A percentile compares a stretch with the other conserved stretches of the same genome.
Conservation (phyloP, 2,888 invertebrate species). For the Peribatodes rhomboidaria region DNA sequence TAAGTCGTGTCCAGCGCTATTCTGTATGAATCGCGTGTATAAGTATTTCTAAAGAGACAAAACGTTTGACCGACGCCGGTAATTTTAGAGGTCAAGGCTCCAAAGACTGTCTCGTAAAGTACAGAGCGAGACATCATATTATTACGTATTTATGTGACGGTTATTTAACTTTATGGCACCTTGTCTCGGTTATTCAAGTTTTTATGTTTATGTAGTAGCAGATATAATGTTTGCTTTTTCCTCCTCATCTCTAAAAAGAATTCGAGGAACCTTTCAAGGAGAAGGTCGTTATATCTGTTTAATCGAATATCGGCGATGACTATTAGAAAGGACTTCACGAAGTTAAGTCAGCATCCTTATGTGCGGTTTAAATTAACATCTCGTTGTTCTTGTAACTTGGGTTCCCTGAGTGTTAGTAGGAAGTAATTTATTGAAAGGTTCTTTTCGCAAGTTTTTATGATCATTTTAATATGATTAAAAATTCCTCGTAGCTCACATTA, state of each 20-base stretch:
- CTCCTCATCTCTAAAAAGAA: constrained; percentile 43
- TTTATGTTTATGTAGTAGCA: constrained; percentile 35
- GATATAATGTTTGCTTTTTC: constrained; percentile 46
- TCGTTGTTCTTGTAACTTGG: constrained; percentile 25
- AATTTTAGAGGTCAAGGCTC: constrained; percentile 66
- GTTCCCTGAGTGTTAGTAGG: constrained; percentile 23
- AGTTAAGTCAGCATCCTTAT: constrained; percentile 39
- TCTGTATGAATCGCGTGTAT: constrained; percentile 8
- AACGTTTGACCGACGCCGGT: constrained; percentile 47
- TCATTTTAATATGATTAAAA: constrained; percentile 14
- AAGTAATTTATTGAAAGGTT: constrained; percentile 20
- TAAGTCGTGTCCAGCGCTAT: constrained; percentile 35
- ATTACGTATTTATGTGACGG: constrained; percentile 43
- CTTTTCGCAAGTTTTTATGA: constrained; percentile 9
- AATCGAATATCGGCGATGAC: constrained; percentile 26
- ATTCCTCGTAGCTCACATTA: constrained; percentile 2
- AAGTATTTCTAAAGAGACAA: constrained; percentile 38
- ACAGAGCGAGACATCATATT: constrained; percentile 46
- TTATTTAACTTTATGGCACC: constrained; percentile 39
- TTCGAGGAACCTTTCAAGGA: constrained; percentile 57
- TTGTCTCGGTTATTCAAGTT: constrained; percentile 28
- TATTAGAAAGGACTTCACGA: constrained; percentile 44
- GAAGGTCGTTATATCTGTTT: constrained; percentile 49
- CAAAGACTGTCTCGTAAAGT: constrained; percentile 47
- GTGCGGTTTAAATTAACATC: constrained; percentile 38